phyloP scores from a whole-genome alignment of 92 coral and sea anemone species.

The Hydrozoanthus gracilis region DNA sequence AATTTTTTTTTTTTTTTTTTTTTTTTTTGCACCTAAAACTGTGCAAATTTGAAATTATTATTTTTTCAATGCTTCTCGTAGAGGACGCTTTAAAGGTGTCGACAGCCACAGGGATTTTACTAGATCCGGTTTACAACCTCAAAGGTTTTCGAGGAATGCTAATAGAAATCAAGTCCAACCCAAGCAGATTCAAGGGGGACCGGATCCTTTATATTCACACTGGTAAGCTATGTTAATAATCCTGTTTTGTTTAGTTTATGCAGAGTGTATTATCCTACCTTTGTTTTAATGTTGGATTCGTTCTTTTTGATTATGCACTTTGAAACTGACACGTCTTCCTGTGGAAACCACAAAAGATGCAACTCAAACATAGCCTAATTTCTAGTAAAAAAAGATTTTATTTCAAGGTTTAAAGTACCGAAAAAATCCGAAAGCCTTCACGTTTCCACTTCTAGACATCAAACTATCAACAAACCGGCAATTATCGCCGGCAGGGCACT shows the following conservation, averaged over 20 bases:
- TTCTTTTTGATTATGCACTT: neutral
- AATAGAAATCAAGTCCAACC: slow-evolving; percentile 73
- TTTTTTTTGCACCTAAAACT: neutral
- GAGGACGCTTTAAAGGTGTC: slow-evolving; percentile 71
- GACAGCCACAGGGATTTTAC: slow-evolving; percentile 72
- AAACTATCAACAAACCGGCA: too few species aligned
- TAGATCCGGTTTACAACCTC: slow-evolving; percentile 85
- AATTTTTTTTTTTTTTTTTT: neutral
- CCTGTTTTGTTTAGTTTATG: too few species aligned
- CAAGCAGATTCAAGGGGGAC: slow-evolving; percentile 75
- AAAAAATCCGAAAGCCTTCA: too few species aligned
- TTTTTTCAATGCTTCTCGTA: slow-evolving; percentile 27
- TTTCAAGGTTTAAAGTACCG: too few species aligned
- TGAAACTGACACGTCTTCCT: too few species aligned
- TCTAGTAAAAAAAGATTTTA: too few species aligned
- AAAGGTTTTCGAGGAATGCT: slow-evolving; percentile 89
- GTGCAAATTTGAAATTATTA: neutral
- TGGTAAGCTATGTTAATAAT: slow-evolving; percentile 49
- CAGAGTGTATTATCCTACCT: too few species aligned
- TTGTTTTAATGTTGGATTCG: neutral
- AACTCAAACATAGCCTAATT: too few species aligned
- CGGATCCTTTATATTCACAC: slow-evolving; percentile 83
- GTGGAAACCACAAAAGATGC: too few species aligned
- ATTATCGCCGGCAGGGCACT: too few species aligned
- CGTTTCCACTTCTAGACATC: too few species aligned